These are phyloP conservation scores for Spinibarbus caldwelli DNA, from an alignment of 2,797 vertebrate genomes.

Conservation along the genomic window DNA sequence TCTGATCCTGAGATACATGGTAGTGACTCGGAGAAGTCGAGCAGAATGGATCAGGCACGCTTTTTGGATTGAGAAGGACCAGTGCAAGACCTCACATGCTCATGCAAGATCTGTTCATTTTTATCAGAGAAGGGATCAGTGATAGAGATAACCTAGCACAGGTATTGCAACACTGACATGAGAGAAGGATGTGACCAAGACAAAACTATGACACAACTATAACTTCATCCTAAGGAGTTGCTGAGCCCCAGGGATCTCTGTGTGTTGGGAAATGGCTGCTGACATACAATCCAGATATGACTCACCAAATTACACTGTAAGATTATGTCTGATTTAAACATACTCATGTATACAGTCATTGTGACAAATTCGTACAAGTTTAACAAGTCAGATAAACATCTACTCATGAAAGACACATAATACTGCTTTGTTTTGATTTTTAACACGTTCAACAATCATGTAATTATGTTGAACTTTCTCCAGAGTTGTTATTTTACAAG, in stretches of 20 bases:
- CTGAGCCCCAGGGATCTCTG: conserved; percentile 14
- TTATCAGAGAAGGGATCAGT: conserved; percentile 45
- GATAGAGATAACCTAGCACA: conserved; percentile 23
- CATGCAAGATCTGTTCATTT: conserved; percentile 4
- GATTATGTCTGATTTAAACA: conserved; percentile 10
- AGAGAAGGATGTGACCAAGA: conserved; percentile 27
- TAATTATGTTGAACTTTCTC: neutral
- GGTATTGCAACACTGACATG: conserved; percentile 49
- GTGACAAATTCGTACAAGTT: conserved; percentile 24
- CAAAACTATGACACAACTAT: conserved; percentile 41
- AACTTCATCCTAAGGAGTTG: neutral
- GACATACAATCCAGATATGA: conserved; percentile 29
- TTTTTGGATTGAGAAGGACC: conserved; percentile 23
- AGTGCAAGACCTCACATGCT: conserved; percentile 44
- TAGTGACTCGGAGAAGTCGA: neutral
- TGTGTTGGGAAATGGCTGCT: conserved; percentile 34
- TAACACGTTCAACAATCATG: neutral
- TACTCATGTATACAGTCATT: conserved; percentile 19
- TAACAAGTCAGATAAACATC: conserved; percentile 9
- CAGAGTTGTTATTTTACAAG: neutral
- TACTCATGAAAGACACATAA: conserved; percentile 14
- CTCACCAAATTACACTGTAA: conserved; percentile 6
- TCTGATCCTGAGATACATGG: conserved; percentile 45
- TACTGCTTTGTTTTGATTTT: conserved; percentile 6
- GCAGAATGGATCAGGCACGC: conserved; percentile 21